phyloP scores from a whole-genome alignment of 2,888 invertebrate species.

The Platerodrilus igneus region DNA sequence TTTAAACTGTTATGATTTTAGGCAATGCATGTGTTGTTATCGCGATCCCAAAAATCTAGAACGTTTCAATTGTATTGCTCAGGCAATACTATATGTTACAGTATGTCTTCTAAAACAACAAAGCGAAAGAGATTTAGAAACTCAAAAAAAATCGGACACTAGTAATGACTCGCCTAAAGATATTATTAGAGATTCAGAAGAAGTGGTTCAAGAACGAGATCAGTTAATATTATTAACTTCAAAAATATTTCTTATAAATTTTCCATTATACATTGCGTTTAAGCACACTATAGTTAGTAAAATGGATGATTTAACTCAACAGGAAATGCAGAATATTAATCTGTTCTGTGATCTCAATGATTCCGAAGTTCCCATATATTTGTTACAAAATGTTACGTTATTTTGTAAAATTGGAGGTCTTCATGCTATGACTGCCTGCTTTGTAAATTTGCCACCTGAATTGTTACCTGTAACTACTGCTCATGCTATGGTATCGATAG shows the following conservation, averaged over 20 bases:
- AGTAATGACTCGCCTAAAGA: conserved; percentile 36
- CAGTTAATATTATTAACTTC: conserved; percentile 83
- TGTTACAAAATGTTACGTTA: conserved; percentile 86
- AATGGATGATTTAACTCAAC: conserved; percentile 76
- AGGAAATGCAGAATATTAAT: conserved; percentile 74
- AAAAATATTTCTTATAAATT: conserved; percentile 84
- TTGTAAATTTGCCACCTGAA: conserved; percentile 69
- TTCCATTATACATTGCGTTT: conserved; percentile 82
- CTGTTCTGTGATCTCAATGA: conserved; percentile 89
- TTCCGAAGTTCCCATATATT: conserved; percentile 85
- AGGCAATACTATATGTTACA: conserved; percentile 78
- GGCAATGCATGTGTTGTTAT: conserved; percentile 94
- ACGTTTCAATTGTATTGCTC: conserved; percentile 81
- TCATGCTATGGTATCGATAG: conserved; percentile 84
- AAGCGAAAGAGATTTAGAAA: conserved; percentile 38
- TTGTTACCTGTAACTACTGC: conserved; percentile 81
- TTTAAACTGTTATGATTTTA: conserved; percentile 46
- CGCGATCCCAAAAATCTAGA: conserved; percentile 90
- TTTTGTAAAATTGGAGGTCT: conserved; percentile 91
- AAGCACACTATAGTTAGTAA: conserved; percentile 78
- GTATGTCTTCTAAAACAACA: conserved; percentile 78
- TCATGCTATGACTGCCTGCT: conserved; percentile 80
- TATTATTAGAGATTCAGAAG: conserved; percentile 44
- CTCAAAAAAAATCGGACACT: conserved; percentile 35
- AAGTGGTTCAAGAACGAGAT: conserved; percentile 73